Conservation (phyloP, 1,140 invertebrate species). For the Drosophila orena region DNA sequence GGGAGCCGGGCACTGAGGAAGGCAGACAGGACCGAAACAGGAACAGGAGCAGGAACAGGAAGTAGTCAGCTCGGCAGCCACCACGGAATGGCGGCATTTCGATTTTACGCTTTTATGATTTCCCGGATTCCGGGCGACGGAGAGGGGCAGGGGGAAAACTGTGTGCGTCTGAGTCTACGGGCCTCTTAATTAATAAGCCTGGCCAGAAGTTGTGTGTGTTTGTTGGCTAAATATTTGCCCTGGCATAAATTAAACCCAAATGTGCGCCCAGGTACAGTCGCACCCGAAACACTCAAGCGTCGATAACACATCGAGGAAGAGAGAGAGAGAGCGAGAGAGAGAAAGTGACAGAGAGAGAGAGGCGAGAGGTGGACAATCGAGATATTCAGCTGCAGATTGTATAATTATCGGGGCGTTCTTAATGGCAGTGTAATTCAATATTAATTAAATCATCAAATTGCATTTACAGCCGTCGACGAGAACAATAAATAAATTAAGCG, state of each 20-base stretch:
- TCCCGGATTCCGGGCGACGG: constrained; percentile 58
- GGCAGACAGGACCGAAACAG: constrained; percentile 13
- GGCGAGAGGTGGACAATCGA: constrained; percentile 37
- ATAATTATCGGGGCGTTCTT: constrained; percentile 58
- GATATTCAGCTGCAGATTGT: constrained; percentile 59
- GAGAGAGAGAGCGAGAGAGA: neutral
- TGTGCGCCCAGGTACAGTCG: constrained; percentile 62
- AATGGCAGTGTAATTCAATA: constrained; percentile 73
- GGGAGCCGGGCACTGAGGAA: constrained; percentile 4
- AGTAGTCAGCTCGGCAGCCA: constrained; percentile 69
- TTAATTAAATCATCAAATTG: constrained; percentile 82
- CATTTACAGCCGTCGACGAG: constrained; percentile 59
- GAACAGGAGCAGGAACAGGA: constrained; percentile 59
- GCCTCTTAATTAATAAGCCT: constrained; percentile 78
- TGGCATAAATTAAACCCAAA: constrained; percentile 67
- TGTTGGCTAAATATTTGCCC: constrained; percentile 79
- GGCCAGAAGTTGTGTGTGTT: constrained; percentile 39
- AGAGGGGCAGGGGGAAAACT: constrained; percentile 7
- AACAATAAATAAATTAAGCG: constrained; percentile 78
- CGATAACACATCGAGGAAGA: constrained; percentile 27
- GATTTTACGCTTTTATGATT: constrained; percentile 83
- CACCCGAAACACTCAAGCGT: constrained; percentile 28
- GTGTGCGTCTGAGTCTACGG: constrained; percentile 17
- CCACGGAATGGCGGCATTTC: constrained; percentile 76
- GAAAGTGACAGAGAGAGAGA: neutral